phyloP scores from a whole-genome alignment of 1,140 invertebrate genomes.

The Manduca sexta region DNA sequence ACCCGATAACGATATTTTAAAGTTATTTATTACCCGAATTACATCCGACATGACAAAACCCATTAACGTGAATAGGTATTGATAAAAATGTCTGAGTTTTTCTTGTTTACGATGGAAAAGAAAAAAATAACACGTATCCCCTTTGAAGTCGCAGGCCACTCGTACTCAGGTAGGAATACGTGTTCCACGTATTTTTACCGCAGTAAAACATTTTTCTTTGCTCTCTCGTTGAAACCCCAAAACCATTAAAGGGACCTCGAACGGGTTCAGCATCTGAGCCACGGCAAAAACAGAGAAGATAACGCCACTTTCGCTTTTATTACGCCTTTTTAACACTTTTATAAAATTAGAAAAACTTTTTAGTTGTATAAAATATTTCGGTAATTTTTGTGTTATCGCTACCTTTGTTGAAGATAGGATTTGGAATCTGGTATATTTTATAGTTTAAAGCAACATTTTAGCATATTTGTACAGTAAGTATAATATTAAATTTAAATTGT shows the following conservation, averaged over 20 bases:
- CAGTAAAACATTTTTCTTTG: conserved; percentile 15
- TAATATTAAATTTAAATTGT: too few relatives aligned
- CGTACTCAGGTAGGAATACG: conserved; percentile 7
- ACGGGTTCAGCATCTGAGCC: conserved; percentile 14
- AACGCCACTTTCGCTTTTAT: conserved; percentile 8
- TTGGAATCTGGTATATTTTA: too few relatives aligned
- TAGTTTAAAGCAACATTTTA: too few relatives aligned
- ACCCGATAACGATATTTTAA: too few relatives aligned
- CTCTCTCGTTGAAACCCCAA: conserved; percentile 7
- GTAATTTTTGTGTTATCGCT: too few relatives aligned
- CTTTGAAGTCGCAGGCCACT: conserved; percentile 3
- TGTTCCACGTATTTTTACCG: conserved; percentile 8
- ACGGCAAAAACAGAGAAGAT: conserved; percentile 10
- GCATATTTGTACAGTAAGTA: too few relatives aligned
- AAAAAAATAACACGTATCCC: conserved; percentile 5
- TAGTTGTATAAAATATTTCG: not conserved
- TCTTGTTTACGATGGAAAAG: not conserved
- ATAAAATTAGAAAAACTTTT: not conserved
- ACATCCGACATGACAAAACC: too few relatives aligned
- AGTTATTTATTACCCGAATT: too few relatives aligned
- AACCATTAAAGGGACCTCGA: conserved; percentile 15
- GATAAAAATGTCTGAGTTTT: not conserved
- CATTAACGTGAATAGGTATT: too few relatives aligned
- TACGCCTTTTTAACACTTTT: conserved; percentile 3
- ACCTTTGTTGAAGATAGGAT: too few relatives aligned